These are phyloP conservation scores for Hemibagrus guttatus DNA, from an alignment of 2,797 vertebrate species.

Conservation along the genomic window DNA sequence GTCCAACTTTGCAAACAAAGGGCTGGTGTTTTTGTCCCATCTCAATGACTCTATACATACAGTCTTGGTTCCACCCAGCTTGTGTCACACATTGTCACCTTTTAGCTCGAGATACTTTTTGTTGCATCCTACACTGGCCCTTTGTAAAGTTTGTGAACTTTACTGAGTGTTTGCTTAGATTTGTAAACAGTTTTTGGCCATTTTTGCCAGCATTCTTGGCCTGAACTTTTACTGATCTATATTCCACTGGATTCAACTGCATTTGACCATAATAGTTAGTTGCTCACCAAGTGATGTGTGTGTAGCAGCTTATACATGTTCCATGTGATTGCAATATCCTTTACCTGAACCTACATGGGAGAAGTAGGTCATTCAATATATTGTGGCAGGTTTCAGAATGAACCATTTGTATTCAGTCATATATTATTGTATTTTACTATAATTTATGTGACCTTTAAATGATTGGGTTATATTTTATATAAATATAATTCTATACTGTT, in stretches of 20 bases:
- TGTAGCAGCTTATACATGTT: constrained; percentile 40
- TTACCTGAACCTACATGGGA: background rate
- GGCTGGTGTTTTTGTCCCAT: constrained; percentile 25
- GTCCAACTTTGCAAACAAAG: constrained; percentile 15
- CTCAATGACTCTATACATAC: background rate
- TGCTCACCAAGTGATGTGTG: constrained; percentile 11
- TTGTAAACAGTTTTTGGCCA: constrained; percentile 13
- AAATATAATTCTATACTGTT: background rate
- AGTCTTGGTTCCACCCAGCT: background rate
- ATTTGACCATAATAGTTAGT: constrained; percentile 32
- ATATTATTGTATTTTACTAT: constrained; percentile 60
- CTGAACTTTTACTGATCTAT: constrained; percentile 12
- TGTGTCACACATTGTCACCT: background rate
- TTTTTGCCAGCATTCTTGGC: constrained; percentile 23
- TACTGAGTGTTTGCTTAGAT: constrained; percentile 19
- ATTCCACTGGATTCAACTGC: constrained; percentile 9
- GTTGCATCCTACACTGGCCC: background rate
- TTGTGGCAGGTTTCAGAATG: constrained; percentile 38
- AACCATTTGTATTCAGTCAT: constrained; percentile 40
- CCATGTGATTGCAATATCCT: constrained; percentile 19
- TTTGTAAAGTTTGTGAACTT: constrained; percentile 30
- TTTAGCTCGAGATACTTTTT: background rate
- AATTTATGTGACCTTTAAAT: background rate
- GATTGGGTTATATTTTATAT: background rate
- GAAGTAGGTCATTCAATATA: constrained; percentile 24